Base-by-base conservation (phyloP, 2,113 vertebrate genomes). In the Brachypodius melanocephalos region DNA sequence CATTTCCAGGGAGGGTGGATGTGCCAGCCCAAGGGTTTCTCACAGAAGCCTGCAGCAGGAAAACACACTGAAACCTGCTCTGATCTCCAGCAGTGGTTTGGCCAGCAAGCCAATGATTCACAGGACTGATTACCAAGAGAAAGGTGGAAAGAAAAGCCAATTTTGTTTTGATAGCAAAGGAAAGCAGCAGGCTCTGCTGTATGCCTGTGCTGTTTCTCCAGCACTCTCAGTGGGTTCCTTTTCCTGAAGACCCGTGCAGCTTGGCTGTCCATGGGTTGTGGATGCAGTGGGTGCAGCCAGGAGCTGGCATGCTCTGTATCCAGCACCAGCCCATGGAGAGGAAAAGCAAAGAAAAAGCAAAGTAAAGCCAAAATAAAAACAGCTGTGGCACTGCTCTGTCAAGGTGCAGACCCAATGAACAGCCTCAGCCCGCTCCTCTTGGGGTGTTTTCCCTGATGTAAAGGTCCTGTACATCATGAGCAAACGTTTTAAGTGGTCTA, bases 391-490 rank as follows among this genome's bases (percentile, higher is more conserved):
- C 9, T 54, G 22, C 22, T 54, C 38, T 20, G 22, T 11, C 10
- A 26, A 68, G 80, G 28, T 5, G 18, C 75, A 40, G 21, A 54
- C 6, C 9, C 1, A 1, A 1, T 6, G 31, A 48, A 71, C 29
- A 10, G 21, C 19, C 48, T 72, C 38, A 18, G 29, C 15, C 32
- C 1, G 0, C 12, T 67, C 6, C 2, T 21, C 2, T 0, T 16
- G 25, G 13, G 12, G 6, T n/a, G 31, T 43, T 82, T 25, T 79
- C 28, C 29, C 36, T 49, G 28, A 10, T 22, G 16, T 11, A 25
- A 45, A 73, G 4, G 3, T 14, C 51, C 16, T 2, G 4, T 38
- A 10, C 31, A 40, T 10, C 16, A 12, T 0, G 1, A 58, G 21
- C 17, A 80, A 12, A 17, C 15, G 15, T 31, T 86, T 59, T 34